Evolutionary conservation across 2,888 invertebrate genomes (phyloP).

Genomic region (Tortricodes alternella): DNA sequence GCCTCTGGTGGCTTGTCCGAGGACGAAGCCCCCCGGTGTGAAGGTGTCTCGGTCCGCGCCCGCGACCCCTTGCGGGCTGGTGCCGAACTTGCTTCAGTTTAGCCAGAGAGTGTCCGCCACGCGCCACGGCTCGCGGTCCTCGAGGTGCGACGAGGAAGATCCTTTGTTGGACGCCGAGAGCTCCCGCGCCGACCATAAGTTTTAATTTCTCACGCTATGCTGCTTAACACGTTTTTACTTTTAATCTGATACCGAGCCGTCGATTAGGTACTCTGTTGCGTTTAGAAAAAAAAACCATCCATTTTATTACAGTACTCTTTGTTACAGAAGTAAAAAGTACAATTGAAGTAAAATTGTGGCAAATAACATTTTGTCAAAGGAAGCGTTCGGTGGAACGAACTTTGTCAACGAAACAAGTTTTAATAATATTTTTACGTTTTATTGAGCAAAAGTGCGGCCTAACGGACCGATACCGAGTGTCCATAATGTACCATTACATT

Average conservation of each 20-base stretch:
- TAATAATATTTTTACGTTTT: not conserved
- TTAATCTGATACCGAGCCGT: slow-evolving; percentile 2
- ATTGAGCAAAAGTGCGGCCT: slow-evolving; percentile 27
- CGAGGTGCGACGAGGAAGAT: slow-evolving; percentile 82
- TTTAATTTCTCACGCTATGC: slow-evolving; percentile 46
- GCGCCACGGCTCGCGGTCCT: slow-evolving; percentile 73
- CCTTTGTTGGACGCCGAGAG: slow-evolving; percentile 80
- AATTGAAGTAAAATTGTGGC: too few species aligned
- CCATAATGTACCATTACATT: slow-evolving; percentile 3
- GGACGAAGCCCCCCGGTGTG: slow-evolving; percentile 67
- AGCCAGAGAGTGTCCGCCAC: slow-evolving; percentile 79
- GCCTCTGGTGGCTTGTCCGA: slow-evolving; percentile 78
- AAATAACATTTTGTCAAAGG: not conserved
- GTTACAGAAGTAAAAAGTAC: too few species aligned
- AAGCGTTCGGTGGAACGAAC: not conserved
- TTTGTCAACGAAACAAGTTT: slow-evolving; percentile 10
- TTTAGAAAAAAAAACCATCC: too few species aligned
- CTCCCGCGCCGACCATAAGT: slow-evolving; percentile 64
- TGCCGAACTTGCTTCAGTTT: slow-evolving; percentile 85
- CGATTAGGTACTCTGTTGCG: too few species aligned
- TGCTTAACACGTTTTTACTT: slow-evolving; percentile 18
- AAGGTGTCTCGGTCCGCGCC: slow-evolving; percentile 90
- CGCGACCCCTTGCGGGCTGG: slow-evolving; percentile 88
- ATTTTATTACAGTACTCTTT: too few species aligned
- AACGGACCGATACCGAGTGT: slow-evolving; percentile 7